A percentile compares a stretch with the other conserved stretches of the same genome.
These are phyloP conservation scores for Elysia crispata DNA, from an alignment of 2,888 invertebrate species.

Conservation along the genomic window DNA sequence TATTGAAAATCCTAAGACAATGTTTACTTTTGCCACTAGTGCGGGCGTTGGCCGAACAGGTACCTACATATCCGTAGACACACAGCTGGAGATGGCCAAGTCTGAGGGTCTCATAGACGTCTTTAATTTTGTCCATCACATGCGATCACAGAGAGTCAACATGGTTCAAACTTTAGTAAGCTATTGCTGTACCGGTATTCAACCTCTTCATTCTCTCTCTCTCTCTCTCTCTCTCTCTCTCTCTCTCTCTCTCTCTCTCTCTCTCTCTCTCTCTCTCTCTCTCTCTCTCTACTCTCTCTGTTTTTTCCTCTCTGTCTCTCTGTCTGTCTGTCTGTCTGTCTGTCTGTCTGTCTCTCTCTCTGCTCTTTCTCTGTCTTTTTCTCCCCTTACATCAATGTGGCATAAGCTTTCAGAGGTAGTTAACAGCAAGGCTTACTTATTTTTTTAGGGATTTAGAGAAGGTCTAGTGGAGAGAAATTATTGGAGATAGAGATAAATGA, in stretches of 20 bases:
- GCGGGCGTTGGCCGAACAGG: constrained; percentile 77
- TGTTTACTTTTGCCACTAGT: constrained; percentile 55
- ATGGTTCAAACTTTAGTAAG: constrained; percentile 76
- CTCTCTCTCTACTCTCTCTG: constrained; percentile 26
- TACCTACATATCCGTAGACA: constrained; percentile 75
- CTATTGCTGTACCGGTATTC: not conserved
- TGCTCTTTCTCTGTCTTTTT: no score
- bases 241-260: constrained; percentile 22
- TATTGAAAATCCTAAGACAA: no score
- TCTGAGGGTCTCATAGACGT: constrained; percentile 74
- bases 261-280: not conserved
- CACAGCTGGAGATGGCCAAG: constrained; percentile 74
- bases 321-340: not conserved
- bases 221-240: no score
- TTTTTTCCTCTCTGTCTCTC: constrained; percentile 20
- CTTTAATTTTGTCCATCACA: constrained; percentile 73
- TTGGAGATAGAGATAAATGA: no score
- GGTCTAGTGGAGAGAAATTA: no score
- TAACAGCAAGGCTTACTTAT: no score
- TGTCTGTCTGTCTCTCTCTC: no score
- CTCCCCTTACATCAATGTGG: no score
- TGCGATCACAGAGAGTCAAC: constrained; percentile 75
- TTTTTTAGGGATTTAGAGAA: no score
- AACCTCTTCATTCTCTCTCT: no score
- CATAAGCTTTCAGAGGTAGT: no score